Evolutionary conservation across 2,113 vertebrate species (phyloP), one percentile per base, ranked within the genome.

Genomic region (Microcebus ravelobensis): DNA sequence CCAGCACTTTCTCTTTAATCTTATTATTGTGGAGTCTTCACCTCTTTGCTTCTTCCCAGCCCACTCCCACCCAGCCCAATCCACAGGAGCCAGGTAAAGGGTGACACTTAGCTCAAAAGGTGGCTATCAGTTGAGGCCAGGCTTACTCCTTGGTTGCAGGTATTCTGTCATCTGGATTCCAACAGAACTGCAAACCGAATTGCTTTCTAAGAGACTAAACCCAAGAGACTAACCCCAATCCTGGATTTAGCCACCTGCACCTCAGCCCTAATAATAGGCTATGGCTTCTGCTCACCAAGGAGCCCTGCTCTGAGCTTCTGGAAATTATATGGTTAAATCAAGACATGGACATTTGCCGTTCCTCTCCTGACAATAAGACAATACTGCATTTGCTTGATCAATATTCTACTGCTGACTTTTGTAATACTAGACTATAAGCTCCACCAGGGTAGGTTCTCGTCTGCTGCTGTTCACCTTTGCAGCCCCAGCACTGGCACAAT

Each of bases 1-100:
- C 31, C 6, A 42, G 6, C 21, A 74, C 67, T 42, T 11, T n/a
- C 21, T 31, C 68, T 91, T 23, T 39, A 76, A 14, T 52, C 76
- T 88, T 45, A 18, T 79, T 52, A 84, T 77, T 70, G 36, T 77
- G 36, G 76, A 65, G 70, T 84, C 27, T 5, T 70, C 50, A 63
- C 36, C 15, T 34, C 83, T 73, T 70, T 45, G 83, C 71, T 65
- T 65, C 55, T 7, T 73, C 34, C 67, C 21, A 34, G 55, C 34
- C 36, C 23, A 13, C 2, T 27, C 0, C 39, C 12, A 73, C 23
- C 11, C 4, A 8, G 17, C 25, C 11, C 36, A 23, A 4, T 31
- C 29, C 48, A 48, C 25, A 80, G 50, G 23, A 63, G 59, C 42
- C 50, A 6, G 29, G 11, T 59, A 36, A 91, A 73, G 48, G 27